Base-by-base conservation (phyloP, 2,113 vertebrate genomes). In the Cathartes aura region DNA sequence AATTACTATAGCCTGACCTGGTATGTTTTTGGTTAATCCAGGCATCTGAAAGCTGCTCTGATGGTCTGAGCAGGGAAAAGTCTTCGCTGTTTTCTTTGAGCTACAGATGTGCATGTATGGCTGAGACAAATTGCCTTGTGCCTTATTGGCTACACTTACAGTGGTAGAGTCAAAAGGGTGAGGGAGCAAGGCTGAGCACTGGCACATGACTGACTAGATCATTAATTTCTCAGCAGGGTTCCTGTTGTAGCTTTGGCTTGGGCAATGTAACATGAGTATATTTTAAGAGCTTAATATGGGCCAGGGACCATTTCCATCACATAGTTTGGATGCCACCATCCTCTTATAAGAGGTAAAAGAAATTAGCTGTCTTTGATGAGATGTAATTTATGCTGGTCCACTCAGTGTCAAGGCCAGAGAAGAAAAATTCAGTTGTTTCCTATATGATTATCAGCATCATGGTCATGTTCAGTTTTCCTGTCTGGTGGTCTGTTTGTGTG, bases 51-150 rank as follows among this genome's bases (percentile, higher is more conserved):
- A 90, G 15, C 21, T 80, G 6, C 32, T 62, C 5, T 75, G 47
- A 32, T 45, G 22, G 6, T 64, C 30, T 85, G 15, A 94, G 30
- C 13, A 82, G 19, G 32, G 11, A 82, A 78, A 91, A 81, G 5
- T 1, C 24, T 55, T 64, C 50, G 14, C 19, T 58, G 7, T 30
- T 74, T 87, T 21, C 11, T 82, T 74, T 58, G 62, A 40, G 30
- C 17, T 64, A 36, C 4, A 34, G 3, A 40, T 12, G 6, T 38
- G 22, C 4, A 1, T 32, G 3, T 16, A n/a, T 0, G 4, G 19
- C 63, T 74, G 66, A 82, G 66, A 73, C 36, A 83, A 82, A 80
- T 68, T 72, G 32, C 45, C 11, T 86, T 34, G 22, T 40, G 32
- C 43, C 27, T 74, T 50, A 34, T 10, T 84, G 55, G 38, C 38